Conservation (phyloP, 2,797 vertebrate species). For the Channallabes apus region DNA sequence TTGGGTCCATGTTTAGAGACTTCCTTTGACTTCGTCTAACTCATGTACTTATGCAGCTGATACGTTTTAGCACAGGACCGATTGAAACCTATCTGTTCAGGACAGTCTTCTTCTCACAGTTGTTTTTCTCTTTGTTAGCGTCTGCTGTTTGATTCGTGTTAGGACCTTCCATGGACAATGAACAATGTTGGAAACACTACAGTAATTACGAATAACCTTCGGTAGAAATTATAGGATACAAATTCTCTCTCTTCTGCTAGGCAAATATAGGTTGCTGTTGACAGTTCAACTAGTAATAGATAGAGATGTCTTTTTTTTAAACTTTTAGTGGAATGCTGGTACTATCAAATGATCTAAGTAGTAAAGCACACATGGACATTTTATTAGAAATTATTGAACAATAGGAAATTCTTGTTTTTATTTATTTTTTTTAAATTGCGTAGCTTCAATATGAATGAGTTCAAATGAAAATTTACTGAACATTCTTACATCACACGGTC, state of each 20-base stretch:
- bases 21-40: background rate
- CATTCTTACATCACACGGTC: background rate
- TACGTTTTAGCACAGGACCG: background rate
- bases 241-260: background rate
- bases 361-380: background rate
- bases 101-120: background rate
- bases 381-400: background rate
- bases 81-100: background rate
- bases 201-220: background rate
- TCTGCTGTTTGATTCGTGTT: background rate
- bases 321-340: background rate
- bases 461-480: background rate
- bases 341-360: background rate
- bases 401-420: background rate
- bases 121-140: background rate
- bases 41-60: background rate
- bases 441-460: background rate
- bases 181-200: background rate
- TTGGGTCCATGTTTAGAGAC: background rate
- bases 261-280: background rate
- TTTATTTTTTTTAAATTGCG: no score
- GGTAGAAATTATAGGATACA: background rate
- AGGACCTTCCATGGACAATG: background rate
- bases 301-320: background rate
- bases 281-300: background rate